These are phyloP conservation scores for Cylindroiulus punctatus DNA, from an alignment of 2,888 invertebrate genomes.

Conservation along the genomic window DNA sequence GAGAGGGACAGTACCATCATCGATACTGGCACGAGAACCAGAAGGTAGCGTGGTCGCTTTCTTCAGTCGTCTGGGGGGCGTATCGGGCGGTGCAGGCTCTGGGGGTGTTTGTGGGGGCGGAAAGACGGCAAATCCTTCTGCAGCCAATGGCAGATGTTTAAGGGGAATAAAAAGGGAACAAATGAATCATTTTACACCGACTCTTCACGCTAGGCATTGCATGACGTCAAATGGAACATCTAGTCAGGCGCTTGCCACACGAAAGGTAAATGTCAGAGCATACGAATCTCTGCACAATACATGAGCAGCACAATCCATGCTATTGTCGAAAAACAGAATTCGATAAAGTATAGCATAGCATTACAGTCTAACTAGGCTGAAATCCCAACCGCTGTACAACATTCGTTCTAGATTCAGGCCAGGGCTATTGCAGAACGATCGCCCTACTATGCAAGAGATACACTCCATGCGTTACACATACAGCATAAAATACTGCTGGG, in stretches of 20 bases:
- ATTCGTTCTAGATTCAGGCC: not conserved
- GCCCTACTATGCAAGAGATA: not conserved
- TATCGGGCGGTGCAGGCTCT: constrained; percentile 85
- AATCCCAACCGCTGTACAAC: not conserved
- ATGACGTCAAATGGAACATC: not conserved
- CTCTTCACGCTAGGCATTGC: not conserved
- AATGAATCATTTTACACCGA: constrained; percentile 16
- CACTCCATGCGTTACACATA: not conserved
- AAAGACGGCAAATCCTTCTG: constrained; percentile 80
- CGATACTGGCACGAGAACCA: constrained; percentile 71
- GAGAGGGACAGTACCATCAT: constrained; percentile 66
- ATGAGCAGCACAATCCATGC: not conserved
- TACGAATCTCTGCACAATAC: not conserved
- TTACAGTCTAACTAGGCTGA: not conserved
- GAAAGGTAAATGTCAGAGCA: not conserved
- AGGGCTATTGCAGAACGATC: not conserved
- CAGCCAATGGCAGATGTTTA: constrained; percentile 9
- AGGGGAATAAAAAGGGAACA: constrained; percentile 48
- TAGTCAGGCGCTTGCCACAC: not conserved
- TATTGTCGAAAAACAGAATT: not conserved
- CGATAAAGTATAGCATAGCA: not conserved
- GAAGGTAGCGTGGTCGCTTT: constrained; percentile 64
- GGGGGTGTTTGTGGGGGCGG: constrained; percentile 86
- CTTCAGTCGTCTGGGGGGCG: constrained; percentile 67
- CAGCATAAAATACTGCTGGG: not conserved